Conservation (phyloP, 2,888 invertebrate genomes). For the Kuschelorhynchus macadamiae region DNA sequence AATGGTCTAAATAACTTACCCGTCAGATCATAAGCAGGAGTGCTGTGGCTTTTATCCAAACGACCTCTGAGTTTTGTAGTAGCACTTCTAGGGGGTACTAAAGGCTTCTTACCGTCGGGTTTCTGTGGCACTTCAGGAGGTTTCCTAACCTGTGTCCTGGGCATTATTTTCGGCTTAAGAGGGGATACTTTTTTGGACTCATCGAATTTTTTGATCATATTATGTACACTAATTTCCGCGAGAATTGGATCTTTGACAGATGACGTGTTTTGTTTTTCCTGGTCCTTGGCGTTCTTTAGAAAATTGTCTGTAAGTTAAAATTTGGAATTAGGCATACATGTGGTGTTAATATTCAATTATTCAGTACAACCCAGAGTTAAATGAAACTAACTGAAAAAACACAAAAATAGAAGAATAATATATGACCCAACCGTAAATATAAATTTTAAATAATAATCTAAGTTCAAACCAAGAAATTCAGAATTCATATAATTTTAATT, state of each 20-base stretch:
- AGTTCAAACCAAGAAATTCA: no score
- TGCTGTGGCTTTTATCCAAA: constrained; percentile 85
- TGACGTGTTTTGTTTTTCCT: constrained; percentile 8
- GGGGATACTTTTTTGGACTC: constrained; percentile 53
- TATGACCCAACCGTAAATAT: no score
- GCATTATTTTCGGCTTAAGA: constrained; percentile 61
- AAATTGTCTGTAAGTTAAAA: no score
- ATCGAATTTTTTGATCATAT: constrained; percentile 67
- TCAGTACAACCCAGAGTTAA: no score
- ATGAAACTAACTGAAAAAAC: no score
- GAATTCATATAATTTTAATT: no score
- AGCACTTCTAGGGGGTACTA: constrained; percentile 63
- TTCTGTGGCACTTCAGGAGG: constrained; percentile 64
- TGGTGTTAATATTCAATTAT: no score
- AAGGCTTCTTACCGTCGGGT: constrained; percentile 61
- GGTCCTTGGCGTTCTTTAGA: constrained; percentile 28
- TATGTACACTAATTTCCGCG: constrained; percentile 65
- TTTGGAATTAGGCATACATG: no score
- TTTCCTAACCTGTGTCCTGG: constrained; percentile 60
- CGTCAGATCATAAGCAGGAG: constrained; percentile 82
- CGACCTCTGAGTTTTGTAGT: constrained; percentile 70
- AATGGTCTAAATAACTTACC: no score
- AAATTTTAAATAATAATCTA: no score
- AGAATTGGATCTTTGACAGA: constrained; percentile 59
- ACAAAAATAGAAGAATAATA: no score